Percentiles rank a stretch among this genome's conserved stretches.
Conservation (phyloP, 2,797 vertebrate species). For the Phaenicophaeus curvirostris region DNA sequence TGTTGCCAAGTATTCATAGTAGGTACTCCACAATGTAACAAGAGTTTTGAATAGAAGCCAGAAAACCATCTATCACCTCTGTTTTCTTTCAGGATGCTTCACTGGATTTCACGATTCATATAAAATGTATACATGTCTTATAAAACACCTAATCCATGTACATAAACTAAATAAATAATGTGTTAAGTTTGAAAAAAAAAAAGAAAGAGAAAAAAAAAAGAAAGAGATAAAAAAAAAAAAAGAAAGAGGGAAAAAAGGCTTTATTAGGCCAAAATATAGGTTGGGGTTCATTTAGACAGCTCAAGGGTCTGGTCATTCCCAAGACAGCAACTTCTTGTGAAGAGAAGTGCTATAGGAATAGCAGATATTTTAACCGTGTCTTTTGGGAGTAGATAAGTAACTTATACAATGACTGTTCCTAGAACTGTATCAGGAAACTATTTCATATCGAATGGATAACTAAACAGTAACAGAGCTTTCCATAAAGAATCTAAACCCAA, state of each 20-base stretch:
- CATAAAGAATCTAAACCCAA: neutral
- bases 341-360: neutral
- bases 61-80: neutral
- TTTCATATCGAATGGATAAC: neutral
- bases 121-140: neutral
- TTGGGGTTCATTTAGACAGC: neutral
- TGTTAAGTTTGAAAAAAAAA: neutral
- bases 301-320: neutral
- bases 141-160: neutral
- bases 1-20: constrained; percentile 28
- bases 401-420: neutral
- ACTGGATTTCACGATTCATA: neutral
- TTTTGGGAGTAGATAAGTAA: neutral
- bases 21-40: constrained; percentile 22
- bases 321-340: neutral
- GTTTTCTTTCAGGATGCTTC: neutral
- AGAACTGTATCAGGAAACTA: neutral
- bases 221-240: neutral
- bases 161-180: neutral
- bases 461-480: neutral
- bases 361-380: neutral
- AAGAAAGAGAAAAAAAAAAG: neutral
- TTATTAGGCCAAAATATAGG: neutral
- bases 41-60: constrained; percentile 33
- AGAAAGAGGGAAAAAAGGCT: neutral